Evolutionary conservation across 2,888 invertebrate species (phyloP), one percentile per base, ranked within the genome.

Genomic region (Meiosimyza platycephala): DNA sequence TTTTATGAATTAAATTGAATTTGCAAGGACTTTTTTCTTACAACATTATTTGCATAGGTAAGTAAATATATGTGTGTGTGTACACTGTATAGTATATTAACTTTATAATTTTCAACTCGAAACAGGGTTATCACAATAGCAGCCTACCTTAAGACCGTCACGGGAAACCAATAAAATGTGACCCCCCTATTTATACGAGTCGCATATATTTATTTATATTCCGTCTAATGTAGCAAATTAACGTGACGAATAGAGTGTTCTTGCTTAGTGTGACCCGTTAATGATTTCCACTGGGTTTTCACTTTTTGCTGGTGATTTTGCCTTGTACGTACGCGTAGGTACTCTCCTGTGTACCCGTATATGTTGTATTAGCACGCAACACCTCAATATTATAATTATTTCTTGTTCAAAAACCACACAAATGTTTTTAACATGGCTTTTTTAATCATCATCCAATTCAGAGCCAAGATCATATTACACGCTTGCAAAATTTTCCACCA

Each of bases 381-480:
- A 55, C 48, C 48, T 47, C 18, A 50, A 55, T 67, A 55, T 40
- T 40, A 9, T 48, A 67, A 57, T 57, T 57, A 28, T 55, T 50
- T 57, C 13, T 13, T 28, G 18, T 28, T 28, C 13, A 40, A 40
- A 40, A 40, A 40, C 9, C 9, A 40, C 40, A 40, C 40, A 40
- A 40, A 40, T 40, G 40, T 40, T 40, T 40, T 40, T 40, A 40
- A 40, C 40, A 40, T 40, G 40, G 40, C 40, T 7, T 40, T 40
- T 40, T 40, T 40, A 9, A 40, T 40, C 40, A 40, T 40, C 40
- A 40, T 40, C 40, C 40, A 40, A n/a, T 18, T 16, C 63, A 16
- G 15, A 13, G 48, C 64, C 50, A n/a, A 66, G 65, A 66, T 65
- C 64, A 51, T n/a, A 65, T 50, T 65, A 51, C 51, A 52, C 51